Conservation (phyloP, 2,888 invertebrate genomes). For the Drepanosiphum platanoidis region DNA sequence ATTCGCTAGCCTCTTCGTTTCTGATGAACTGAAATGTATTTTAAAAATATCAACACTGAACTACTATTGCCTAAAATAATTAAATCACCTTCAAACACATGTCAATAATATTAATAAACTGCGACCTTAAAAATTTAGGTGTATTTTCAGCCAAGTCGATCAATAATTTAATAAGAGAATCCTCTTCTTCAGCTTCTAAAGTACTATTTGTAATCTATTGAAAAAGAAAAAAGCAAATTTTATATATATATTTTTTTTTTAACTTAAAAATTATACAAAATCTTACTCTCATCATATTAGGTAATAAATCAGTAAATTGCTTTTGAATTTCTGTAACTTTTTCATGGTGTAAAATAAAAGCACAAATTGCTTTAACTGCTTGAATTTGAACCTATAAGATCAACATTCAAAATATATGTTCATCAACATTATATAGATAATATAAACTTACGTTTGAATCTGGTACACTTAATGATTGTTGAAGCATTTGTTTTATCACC, state of each 20-base stretch:
- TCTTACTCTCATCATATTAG: slow-evolving; percentile 77
- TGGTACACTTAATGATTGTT: slow-evolving; percentile 72
- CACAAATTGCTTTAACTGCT: slow-evolving; percentile 84
- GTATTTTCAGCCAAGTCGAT: slow-evolving; percentile 93
- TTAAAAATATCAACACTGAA: slow-evolving; percentile 32
- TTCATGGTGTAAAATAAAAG: slow-evolving; percentile 92
- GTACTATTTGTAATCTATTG: slow-evolving; percentile 80
- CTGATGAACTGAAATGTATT: slow-evolving; percentile 72
- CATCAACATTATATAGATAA: background rate
- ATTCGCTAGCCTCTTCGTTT: slow-evolving; percentile 78
- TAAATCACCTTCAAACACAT: slow-evolving; percentile 81
- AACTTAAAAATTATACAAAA: background rate
- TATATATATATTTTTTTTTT: background rate
- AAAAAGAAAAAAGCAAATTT: slow-evolving; percentile 24
- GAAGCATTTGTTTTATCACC: slow-evolving; percentile 94
- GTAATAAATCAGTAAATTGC: slow-evolving; percentile 86
- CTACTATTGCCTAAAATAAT: background rate
- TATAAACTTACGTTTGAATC: slow-evolving; percentile 57
- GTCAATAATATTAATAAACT: slow-evolving; percentile 85
- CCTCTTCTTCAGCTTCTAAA: slow-evolving; percentile 85
- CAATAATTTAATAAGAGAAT: slow-evolving; percentile 89
- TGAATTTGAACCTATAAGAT: slow-evolving; percentile 74
- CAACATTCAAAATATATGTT: slow-evolving; percentile 28
- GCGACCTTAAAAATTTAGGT: slow-evolving; percentile 90
- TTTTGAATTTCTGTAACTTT: slow-evolving; percentile 91